These are phyloP conservation scores for Strigamia transsilvanica DNA, from an alignment of 2,888 invertebrate species.

Conservation along the genomic window DNA sequence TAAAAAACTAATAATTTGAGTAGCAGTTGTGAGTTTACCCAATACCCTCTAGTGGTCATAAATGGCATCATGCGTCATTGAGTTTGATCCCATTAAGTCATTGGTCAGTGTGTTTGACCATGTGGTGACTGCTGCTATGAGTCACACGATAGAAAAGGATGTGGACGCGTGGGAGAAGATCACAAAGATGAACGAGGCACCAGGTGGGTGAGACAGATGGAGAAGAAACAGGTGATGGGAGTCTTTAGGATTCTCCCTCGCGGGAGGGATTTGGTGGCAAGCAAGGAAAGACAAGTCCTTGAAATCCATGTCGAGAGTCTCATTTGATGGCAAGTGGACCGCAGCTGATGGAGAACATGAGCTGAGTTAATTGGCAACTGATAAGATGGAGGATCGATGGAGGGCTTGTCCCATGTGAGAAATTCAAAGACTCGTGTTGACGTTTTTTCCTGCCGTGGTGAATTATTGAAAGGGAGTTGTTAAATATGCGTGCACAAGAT, in stretches of 20 bases:
- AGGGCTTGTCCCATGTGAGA: neutral
- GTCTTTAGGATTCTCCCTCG: constrained; percentile 17
- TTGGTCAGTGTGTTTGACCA: constrained; percentile 37
- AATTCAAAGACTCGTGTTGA: constrained; percentile 10
- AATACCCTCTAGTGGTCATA: constrained; percentile 6
- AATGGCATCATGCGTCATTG: constrained; percentile 37
- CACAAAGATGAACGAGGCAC: constrained; percentile 19
- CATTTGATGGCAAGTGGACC: constrained; percentile 40
- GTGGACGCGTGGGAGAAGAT: neutral
- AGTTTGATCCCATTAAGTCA: constrained; percentile 46
- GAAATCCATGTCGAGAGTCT: constrained; percentile 36
- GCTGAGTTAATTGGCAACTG: constrained; percentile 49
- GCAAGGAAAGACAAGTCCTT: constrained; percentile 27
- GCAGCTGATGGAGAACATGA: constrained; percentile 45
- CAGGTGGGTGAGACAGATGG: constrained; percentile 44
- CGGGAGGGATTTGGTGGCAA: constrained; percentile 18
- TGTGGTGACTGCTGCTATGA: neutral
- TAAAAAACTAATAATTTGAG: neutral
- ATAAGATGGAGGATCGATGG: constrained; percentile 36
- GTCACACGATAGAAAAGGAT: neutral
- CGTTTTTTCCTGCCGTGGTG: neutral
- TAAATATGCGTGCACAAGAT: neutral
- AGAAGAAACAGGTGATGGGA: constrained; percentile 26
- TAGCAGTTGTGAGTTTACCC: neutral
- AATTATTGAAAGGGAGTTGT: constrained; percentile 34